These are phyloP conservation scores for Diadema setosum DNA, from an alignment of 35 echinoderm and acorn worm species.

Conservation along the genomic window DNA sequence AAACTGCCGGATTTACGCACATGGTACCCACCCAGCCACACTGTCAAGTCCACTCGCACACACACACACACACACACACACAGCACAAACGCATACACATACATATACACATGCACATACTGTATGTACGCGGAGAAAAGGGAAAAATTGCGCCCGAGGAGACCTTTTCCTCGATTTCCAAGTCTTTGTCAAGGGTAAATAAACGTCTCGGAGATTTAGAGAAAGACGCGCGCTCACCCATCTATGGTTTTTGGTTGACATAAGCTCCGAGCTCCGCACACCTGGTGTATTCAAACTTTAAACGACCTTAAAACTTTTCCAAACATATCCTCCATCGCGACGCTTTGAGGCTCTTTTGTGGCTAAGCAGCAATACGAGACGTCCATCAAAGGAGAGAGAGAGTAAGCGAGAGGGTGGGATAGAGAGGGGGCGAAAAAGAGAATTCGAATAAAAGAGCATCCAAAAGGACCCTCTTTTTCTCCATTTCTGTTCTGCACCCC, in stretches of 20 bases:
- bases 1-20: not conserved
- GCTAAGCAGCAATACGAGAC: conserved; percentile 16
- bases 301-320: not conserved
- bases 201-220: conserved; percentile 21
- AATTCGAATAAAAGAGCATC: too few relatives aligned
- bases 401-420: too few relatives aligned
- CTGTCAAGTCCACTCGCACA: too few relatives aligned
- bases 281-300: conserved; percentile 22
- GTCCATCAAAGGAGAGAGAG: conserved; percentile 34
- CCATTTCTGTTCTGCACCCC: not conserved
- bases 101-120: too few relatives aligned
- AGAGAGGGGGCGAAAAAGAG: too few relatives aligned
- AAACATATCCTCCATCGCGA: not conserved
- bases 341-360: not conserved
- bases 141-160: not conserved
- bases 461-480: too few relatives aligned
- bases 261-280: conserved; percentile 14
- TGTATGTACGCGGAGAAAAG: not conserved
- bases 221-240: not conserved
- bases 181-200: conserved; percentile 21
- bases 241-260: not conserved
- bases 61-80: too few relatives aligned
- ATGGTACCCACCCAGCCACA: too few relatives aligned
- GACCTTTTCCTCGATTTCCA: not conserved
- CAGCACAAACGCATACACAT: too few relatives aligned